Base-by-base conservation (phyloP, 2,113 vertebrate species). In the Balaenoptera acutorostrata region DNA sequence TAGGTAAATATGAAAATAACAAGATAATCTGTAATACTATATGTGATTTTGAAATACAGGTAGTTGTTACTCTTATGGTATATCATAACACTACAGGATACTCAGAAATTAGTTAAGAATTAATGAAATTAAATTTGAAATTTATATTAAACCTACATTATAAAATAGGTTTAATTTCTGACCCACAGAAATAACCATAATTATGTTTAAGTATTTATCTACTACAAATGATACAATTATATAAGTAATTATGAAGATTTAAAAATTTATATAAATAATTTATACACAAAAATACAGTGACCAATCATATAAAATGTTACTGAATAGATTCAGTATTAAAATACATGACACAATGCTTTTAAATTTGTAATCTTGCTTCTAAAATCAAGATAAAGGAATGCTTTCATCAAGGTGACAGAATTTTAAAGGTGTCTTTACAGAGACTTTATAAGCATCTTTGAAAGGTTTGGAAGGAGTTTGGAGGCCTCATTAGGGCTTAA, bases 61-160 rank as follows among this genome's bases (percentile, higher is more conserved):
- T 88, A 39, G n/a, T 33, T 83, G 20, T 94, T 83, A 84, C 29
- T 66, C 2, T 59, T 84, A 88, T 5, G 23, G 72, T 36, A 83
- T n/a, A 83, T 39, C 39, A 23, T 29, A 88, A 41, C 71, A 93
- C 8, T 91, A 23, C 88, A 88, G 10, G 27, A 9, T 39, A 27
- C 31, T 78, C 25, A 49, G 14, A 95, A 93, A 86, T 88, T 78
- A 97, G 72, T 85, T 90, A 69, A 84, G 41, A 96, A 94, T 94
- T 87, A 84, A 5, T 94, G 66, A 87, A 82, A 89, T 93, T 91
- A 93, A 96, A 94, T 78, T 63, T 63, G 31, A 84, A 97, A 95
- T 78, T 46, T 80, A 94, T 25, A 74, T 2, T 69, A 41, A 75
- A 90, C 4, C 44, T 95, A 72, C 8, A 61, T 69, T 93, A 96